Percentiles rank a stretch among this genome's conserved stretches.
These are phyloP conservation scores for Eurois occulta DNA, from an alignment of 2,888 invertebrate genomes.

Conservation along the genomic window DNA sequence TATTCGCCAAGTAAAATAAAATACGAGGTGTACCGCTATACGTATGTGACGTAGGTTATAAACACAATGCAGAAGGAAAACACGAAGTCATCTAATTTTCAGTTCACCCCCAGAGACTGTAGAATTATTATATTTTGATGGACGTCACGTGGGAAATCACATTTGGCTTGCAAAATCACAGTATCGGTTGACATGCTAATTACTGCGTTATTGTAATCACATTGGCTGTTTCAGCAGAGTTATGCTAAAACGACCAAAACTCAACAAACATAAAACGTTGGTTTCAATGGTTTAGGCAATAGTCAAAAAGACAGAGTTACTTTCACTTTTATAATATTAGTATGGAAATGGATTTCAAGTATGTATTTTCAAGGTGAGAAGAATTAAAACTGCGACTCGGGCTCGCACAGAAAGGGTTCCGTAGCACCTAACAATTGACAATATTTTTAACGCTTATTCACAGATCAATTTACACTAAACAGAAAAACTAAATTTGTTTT, in stretches of 20 bases:
- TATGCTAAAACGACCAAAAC: neutral
- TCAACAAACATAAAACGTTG: neutral
- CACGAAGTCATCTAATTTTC: neutral
- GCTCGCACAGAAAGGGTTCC: too few relatives aligned
- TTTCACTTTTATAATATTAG: neutral
- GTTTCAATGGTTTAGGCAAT: neutral
- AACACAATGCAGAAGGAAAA: neutral
- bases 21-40: neutral
- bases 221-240: neutral
- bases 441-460: too few relatives aligned
- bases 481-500: too few relatives aligned
- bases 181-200: neutral
- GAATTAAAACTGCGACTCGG: neutral
- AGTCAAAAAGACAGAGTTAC: neutral
- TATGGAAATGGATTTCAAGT: neutral
- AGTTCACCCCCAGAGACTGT: neutral
- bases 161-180: neutral
- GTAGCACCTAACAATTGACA: neutral
- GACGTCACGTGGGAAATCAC: conserved; percentile 1
- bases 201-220: neutral
- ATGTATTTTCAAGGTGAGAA: neutral
- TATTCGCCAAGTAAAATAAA: neutral
- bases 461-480: too few relatives aligned
- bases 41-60: too few relatives aligned
- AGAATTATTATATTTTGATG: neutral